These are phyloP conservation scores for Epicauta chinensis DNA, from an alignment of 1,140 invertebrate genomes.

Conservation along the genomic window DNA sequence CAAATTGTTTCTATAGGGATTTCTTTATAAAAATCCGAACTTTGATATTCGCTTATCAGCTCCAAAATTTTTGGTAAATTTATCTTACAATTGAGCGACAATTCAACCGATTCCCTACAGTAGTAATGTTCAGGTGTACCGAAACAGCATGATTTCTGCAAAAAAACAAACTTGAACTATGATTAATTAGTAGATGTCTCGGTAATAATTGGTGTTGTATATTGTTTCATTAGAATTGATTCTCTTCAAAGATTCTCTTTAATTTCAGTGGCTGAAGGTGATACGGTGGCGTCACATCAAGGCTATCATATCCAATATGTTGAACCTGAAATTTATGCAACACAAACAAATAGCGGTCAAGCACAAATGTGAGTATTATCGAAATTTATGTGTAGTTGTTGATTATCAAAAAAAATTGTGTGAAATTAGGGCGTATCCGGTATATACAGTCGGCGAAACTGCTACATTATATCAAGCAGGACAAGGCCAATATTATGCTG, in stretches of 20 bases:
- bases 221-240: background rate
- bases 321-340: conserved; percentile 55
- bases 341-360: conserved; percentile 44
- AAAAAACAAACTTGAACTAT: too few relatives aligned
- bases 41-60: too few relatives aligned
- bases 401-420: too few relatives aligned
- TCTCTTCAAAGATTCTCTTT: conserved; percentile 11
- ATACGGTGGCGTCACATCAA: conserved; percentile 46
- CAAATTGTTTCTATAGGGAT: too few relatives aligned
- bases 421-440: conserved; percentile 73
- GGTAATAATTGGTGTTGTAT: too few relatives aligned
- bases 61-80: too few relatives aligned
- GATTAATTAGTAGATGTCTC: too few relatives aligned
- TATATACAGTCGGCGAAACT: conserved; percentile 73
- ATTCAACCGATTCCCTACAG: too few relatives aligned
- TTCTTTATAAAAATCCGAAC: too few relatives aligned
- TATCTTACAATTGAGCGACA: too few relatives aligned
- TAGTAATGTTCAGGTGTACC: too few relatives aligned
- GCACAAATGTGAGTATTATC: conserved; percentile 44
- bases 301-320: conserved; percentile 64
- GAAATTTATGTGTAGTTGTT: background rate
- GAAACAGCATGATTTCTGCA: too few relatives aligned
- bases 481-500: conserved; percentile 57
- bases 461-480: conserved; percentile 65
- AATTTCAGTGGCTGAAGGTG: conserved; percentile 45